Percentiles rank a stretch among this genome's conserved stretches.
Conservation (phyloP, 2,888 invertebrate species). For the Stenurella melanura region DNA sequence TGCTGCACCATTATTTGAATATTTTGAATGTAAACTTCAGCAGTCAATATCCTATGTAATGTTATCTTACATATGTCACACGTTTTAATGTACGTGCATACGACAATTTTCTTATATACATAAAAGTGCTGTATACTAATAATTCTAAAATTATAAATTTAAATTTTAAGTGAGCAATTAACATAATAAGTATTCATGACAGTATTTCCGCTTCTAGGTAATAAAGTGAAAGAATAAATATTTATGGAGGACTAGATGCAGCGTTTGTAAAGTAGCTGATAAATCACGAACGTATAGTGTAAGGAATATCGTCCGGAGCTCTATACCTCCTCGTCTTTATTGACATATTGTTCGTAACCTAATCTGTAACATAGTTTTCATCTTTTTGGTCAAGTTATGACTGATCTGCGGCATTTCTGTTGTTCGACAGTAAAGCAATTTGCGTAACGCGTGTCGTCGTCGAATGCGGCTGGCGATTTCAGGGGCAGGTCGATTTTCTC, state of each 20-base stretch:
- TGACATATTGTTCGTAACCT: no score
- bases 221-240: constrained; percentile 1
- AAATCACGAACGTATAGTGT: no score
- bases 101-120: neutral
- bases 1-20: neutral
- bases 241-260: neutral
- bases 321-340: no score
- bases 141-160: constrained; percentile 7
- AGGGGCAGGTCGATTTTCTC: no score
- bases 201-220: neutral
- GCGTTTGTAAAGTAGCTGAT: no score
- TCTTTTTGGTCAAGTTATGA: no score
- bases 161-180: constrained; percentile 1
- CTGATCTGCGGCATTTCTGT: no score
- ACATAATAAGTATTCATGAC: constrained; percentile 4
- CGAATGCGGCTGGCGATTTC: no score
- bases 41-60: constrained; percentile 3
- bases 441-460: no score
- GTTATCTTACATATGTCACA: neutral
- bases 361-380: no score
- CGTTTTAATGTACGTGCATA: neutral
- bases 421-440: no score
- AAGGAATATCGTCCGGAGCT: no score
- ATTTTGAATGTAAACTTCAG: neutral
- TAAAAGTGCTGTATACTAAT: constrained; percentile 2